Evolutionary conservation across 2,888 invertebrate species (phyloP), one percentile per base, ranked within the genome.

Genomic region (Yponomeuta cagnagella): DNA sequence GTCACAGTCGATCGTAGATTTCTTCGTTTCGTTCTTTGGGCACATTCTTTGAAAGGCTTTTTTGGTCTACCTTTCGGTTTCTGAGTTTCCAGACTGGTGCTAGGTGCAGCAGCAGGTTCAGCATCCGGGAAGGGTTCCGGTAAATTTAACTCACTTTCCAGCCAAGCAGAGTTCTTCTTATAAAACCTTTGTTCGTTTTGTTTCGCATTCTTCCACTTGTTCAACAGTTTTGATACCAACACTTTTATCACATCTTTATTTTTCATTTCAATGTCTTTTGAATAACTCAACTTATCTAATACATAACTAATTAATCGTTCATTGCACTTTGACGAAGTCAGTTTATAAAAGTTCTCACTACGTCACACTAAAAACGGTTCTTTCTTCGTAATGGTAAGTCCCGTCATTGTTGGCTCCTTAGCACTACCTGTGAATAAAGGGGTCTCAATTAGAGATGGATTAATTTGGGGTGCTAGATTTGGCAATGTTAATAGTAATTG

Each of bases 331-430:
- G 33, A 33, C 33, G 33, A 33, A 1, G 33, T 33, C 33, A 33
- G 33, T 33, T 33, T 33, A 33, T 33, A 33, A 33, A 33, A 33
- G 33, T 33, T 33, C 33, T 33, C 15, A 63, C 63, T 12, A 63
- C 5, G 63, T 63, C 8, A 63, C 63, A 63, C 63, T 63, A 63
- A 63, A 63, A 63, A 63, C 63, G 10, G 63, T 63, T 63, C 63
- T 63, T 63, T 63, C 63, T 63, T 63, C 58, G 58, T 58, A 58
- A 58, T n/a, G 58, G 58, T 58, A 58, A 63, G 63, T 63, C 63
- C 63, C 63, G 63, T 64, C 64, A 64, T 64, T 64, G 23, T 64
- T 23, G 64, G 64, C 64, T 23, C 64, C 64, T 64, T 64, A 64
- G 30, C 64, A 64, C 64, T 64, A 23, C 64, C 64, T 64, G 64